Evolutionary conservation across 2,888 invertebrate genomes (phyloP).

Genomic region (Chironomus tentans): DNA sequence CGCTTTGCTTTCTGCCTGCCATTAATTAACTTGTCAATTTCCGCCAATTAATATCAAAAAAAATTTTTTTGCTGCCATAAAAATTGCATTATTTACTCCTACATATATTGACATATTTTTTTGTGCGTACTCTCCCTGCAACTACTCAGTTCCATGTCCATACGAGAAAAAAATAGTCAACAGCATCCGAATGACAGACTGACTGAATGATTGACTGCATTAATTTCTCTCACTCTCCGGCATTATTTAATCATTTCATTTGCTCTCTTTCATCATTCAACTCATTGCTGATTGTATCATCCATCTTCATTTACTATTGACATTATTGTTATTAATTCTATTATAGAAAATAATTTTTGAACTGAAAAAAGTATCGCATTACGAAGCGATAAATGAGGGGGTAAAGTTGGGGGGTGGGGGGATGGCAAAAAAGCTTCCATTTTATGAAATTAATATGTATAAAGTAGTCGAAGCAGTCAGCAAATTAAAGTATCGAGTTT

Average conservation of each 20-base stretch:
- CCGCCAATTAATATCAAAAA: conserved; percentile 22
- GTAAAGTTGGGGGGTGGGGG: too few relatives aligned
- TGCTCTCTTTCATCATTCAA: too few relatives aligned
- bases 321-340: too few relatives aligned
- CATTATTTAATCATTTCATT: not conserved
- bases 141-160: not conserved
- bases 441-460: too few relatives aligned
- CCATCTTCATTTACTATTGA: too few relatives aligned
- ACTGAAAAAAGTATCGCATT: too few relatives aligned
- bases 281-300: too few relatives aligned
- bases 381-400: too few relatives aligned
- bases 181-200: not conserved
- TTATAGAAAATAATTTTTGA: too few relatives aligned
- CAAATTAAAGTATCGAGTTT: not conserved
- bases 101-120: too few relatives aligned
- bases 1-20: not conserved
- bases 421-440: too few relatives aligned
- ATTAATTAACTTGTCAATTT: conserved; percentile 27
- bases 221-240: not conserved
- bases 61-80: not conserved
- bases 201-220: not conserved
- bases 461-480: not conserved
- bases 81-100: conserved; percentile 15
- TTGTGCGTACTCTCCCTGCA: too few relatives aligned
- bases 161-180: not conserved